Evolutionary conservation across 2,113 vertebrate genomes (phyloP).

Genomic region (Carettochelys insculpta): DNA sequence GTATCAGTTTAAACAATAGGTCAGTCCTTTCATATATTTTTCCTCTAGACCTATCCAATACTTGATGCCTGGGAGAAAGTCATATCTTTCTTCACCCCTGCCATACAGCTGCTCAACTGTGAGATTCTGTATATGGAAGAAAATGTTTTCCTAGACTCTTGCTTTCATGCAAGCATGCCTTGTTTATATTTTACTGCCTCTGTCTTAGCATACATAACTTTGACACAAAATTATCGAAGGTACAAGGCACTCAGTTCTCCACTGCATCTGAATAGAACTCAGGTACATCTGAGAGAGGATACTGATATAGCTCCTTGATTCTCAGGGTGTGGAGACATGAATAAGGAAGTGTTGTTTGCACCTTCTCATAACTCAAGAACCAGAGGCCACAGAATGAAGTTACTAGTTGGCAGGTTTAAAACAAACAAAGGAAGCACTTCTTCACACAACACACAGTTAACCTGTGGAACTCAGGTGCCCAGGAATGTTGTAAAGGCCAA

Average conservation of each 20-base stretch:
- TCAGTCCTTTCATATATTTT: neutral
- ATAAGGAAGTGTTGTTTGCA: neutral
- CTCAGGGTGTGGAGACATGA: neutral
- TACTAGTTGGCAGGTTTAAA: neutral
- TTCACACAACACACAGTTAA: neutral
- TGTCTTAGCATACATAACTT: neutral
- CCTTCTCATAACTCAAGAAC: neutral
- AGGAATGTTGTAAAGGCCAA: neutral
- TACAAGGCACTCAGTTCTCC: neutral
- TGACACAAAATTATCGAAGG: neutral
- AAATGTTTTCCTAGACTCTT: constrained; percentile 18
- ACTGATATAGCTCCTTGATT: neutral
- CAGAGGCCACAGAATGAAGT: neutral
- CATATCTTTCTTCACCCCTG: neutral
- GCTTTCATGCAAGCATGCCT: neutral
- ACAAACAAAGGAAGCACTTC: neutral
- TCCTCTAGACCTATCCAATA: neutral
- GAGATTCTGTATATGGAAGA: neutral
- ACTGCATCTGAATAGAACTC: neutral
- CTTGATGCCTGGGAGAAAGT: neutral
- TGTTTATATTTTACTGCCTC: neutral
- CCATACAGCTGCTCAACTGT: neutral
- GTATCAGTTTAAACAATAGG: neutral
- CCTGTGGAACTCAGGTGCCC: neutral
- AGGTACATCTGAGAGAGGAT: neutral